These are phyloP conservation scores for Anolis sagrei DNA, from an alignment of 2,113 vertebrate genomes.

Conservation along the genomic window DNA sequence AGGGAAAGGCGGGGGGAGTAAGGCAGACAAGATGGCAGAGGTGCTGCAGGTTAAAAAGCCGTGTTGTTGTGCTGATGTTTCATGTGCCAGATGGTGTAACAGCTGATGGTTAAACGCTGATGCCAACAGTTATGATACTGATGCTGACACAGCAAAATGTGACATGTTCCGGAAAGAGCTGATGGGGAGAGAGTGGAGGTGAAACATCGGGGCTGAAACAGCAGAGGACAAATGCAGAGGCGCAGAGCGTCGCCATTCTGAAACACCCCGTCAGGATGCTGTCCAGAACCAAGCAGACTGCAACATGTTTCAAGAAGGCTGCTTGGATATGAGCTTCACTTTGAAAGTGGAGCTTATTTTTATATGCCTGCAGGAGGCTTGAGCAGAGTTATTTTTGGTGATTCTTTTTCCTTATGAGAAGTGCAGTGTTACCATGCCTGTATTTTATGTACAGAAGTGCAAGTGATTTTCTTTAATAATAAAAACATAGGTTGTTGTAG, in stretches of 20 bases:
- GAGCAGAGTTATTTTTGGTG: not conserved
- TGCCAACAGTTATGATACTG: conserved; percentile 56
- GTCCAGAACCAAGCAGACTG: not conserved
- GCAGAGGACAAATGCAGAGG: conserved; percentile 28
- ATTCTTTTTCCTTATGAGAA: not conserved
- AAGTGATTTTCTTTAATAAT: not conserved
- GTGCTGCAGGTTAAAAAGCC: not conserved
- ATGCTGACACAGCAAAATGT: conserved; percentile 70
- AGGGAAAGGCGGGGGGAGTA: not conserved
- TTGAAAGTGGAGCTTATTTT: not conserved
- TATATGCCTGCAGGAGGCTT: not conserved
- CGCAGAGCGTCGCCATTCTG: not conserved
- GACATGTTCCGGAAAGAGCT: conserved; percentile 60
- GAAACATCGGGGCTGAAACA: conserved; percentile 48
- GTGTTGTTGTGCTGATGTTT: conserved; percentile 50
- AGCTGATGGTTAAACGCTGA: conserved; percentile 75
- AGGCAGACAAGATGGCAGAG: not conserved
- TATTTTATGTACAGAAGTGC: not conserved
- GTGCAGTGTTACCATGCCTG: not conserved
- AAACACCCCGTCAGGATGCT: conserved; percentile 13
- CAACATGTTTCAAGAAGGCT: conserved; percentile 9
- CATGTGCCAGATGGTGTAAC: conserved; percentile 70
- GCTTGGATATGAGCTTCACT: not conserved
- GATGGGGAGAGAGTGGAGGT: conserved; percentile 63
- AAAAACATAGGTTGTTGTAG: too few relatives aligned